Evolutionary conservation across 2,113 vertebrate species (phyloP).

Genomic region (Heteronetta atricapilla): DNA sequence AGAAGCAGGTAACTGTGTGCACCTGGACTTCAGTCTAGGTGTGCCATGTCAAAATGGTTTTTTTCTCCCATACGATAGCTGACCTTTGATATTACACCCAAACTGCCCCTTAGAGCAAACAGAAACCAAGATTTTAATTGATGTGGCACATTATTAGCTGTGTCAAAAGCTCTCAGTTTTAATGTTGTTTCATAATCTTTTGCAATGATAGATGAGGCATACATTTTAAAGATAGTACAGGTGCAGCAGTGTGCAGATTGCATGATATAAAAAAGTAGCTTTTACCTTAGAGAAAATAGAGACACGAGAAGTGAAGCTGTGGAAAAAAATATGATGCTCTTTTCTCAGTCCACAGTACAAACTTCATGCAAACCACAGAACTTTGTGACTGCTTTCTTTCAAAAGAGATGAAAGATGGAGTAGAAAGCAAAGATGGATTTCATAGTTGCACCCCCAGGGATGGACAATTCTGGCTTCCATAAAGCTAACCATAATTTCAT

Average conservation of each 20-base stretch:
- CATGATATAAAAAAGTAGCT: neutral
- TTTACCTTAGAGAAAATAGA: neutral
- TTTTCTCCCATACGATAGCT: neutral
- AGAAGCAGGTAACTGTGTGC: fast-evolving
- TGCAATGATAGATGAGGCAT: neutral
- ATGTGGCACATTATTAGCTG: neutral
- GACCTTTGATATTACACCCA: neutral
- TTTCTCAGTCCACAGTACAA: neutral
- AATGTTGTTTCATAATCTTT: fast-evolving
- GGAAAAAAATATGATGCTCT: neutral
- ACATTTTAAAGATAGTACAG: neutral
- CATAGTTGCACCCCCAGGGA: neutral
- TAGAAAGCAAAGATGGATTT: neutral
- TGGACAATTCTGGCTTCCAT: constrained; percentile 1
- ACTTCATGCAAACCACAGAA: neutral
- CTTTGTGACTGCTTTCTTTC: constrained; percentile 6
- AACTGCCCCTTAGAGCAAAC: neutral
- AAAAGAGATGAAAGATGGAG: neutral
- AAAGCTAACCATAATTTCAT: constrained; percentile 5
- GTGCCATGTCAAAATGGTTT: neutral
- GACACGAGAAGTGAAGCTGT: neutral
- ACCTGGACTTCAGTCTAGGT: neutral
- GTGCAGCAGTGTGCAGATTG: neutral
- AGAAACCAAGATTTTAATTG: neutral
- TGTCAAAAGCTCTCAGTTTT: neutral